Percentiles rank a stretch among this genome's conserved stretches.
Evolutionary conservation across 2,113 vertebrate genomes (phyloP).

Genomic region (Oncorhynchus clarkii): DNA sequence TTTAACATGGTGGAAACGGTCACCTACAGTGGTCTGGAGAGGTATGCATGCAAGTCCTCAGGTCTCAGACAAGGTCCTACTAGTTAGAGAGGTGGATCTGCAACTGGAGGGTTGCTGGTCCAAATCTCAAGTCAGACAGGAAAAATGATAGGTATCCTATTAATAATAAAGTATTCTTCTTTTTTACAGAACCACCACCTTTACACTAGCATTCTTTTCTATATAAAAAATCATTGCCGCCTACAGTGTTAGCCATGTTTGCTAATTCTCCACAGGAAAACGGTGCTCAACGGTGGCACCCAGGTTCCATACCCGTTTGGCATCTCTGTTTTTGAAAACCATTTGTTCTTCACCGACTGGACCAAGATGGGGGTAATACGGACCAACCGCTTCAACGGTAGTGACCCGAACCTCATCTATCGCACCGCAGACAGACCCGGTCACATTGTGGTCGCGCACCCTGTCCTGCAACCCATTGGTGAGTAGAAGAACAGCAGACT

Average conservation of each 20-base stretch:
- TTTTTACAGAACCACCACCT: too few species aligned
- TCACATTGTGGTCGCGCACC: conserved; percentile 59
- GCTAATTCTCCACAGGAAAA: conserved; percentile 25
- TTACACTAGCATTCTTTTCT: too few species aligned
- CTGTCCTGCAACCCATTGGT: conserved; percentile 63
- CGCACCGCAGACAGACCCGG: conserved; percentile 56
- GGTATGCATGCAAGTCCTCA: conserved; percentile 46
- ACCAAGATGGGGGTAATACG: conserved; percentile 69
- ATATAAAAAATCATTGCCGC: not conserved
- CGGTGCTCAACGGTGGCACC: conserved; percentile 43
- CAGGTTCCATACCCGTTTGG: conserved; percentile 69
- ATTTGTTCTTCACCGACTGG: conserved; percentile 73
- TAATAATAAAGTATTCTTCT: too few species aligned
- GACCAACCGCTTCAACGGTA: conserved; percentile 67
- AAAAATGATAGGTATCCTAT: not conserved
- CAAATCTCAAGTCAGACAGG: not conserved
- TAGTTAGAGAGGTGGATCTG: not conserved
- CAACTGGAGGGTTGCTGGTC: too few species aligned
- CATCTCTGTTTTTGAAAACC: conserved; percentile 68
- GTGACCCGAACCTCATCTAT: conserved; percentile 58
- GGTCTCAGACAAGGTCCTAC: not conserved
- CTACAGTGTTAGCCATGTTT: not conserved
- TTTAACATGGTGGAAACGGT: conserved; percentile 73
- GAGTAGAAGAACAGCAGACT: not conserved
- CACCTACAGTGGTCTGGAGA: conserved; percentile 70